These are phyloP conservation scores for Forbesichthys papilliferus DNA, from an alignment of 2,113 vertebrate genomes.

Conservation along the genomic window DNA sequence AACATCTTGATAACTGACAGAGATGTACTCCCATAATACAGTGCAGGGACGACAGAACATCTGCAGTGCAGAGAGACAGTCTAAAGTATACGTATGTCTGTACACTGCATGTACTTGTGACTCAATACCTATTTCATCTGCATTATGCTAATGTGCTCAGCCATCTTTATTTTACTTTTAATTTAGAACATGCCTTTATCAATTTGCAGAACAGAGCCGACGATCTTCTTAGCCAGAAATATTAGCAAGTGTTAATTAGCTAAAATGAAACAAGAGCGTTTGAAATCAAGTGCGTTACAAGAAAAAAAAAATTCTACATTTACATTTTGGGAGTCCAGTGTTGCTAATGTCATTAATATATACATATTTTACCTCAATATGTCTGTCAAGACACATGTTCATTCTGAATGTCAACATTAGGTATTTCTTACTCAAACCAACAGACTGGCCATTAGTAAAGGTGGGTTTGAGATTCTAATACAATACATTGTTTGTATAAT, in stretches of 20 bases:
- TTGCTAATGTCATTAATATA: not conserved
- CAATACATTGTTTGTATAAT: too few relatives aligned
- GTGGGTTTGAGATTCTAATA: too few relatives aligned
- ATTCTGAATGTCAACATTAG: not conserved
- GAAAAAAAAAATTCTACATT: too few relatives aligned
- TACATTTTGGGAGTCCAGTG: too few relatives aligned
- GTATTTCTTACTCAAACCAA: not conserved
- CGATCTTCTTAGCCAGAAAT: not conserved
- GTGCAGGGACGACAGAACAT: too few relatives aligned
- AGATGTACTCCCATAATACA: not conserved
- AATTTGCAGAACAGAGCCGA: not conserved
- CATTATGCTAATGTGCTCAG: constrained; percentile 41
- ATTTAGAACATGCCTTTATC: constrained; percentile 13
- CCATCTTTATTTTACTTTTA: constrained; percentile 1
- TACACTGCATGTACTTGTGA: not conserved
- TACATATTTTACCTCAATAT: not conserved
- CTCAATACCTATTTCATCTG: constrained; percentile 30
- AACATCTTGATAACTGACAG: constrained; percentile 1
- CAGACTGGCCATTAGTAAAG: too few relatives aligned
- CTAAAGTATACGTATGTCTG: constrained; percentile 1
- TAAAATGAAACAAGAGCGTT: too few relatives aligned
- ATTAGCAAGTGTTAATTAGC: not conserved
- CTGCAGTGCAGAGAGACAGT: constrained; percentile 9
- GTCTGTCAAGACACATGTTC: not conserved
- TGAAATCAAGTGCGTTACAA: too few relatives aligned